Evolutionary conservation across 2,888 invertebrate species (phyloP), one percentile per base, ranked within the genome.

Genomic region (Luperina nickerlii): DNA sequence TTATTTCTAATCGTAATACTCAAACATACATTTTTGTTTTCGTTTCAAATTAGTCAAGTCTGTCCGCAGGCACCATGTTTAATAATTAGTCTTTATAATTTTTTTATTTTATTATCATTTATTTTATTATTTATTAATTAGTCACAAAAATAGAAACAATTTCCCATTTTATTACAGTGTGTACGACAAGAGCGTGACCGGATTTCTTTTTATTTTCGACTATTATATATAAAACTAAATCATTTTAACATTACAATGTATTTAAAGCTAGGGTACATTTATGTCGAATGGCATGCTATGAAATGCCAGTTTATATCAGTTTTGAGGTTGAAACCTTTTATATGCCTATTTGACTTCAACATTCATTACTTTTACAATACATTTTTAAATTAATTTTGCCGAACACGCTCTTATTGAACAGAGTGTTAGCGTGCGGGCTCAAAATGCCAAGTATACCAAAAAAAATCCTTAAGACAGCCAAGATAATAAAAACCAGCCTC

Each of bases 401-500:
- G 18, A 18, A 60, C 13, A 18, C 27, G 15, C 27, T 63, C 27
- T 63, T 63, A 1, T 20, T 32, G 15, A 4, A 65, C 32, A 11
- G 62, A 63, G 13, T 66, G 13, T 66, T 3, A 66, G 13, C 11
- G 3, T 38, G 32, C 11, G 27, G 60, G 5, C 42, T 74, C 60
- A 51, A 60, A 81, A 51, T 57, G 9, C 68, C 45, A 81, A 74
- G 51, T 24, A n/a, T 20, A n/a, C 65, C 27, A 78, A 9, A n/a
- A 51, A 51, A 72, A 72, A 51, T 13, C 42, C 42, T 27, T 38
- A 62, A 73, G 54, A 73, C 13, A 54, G 48, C 57, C 27, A 48
- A 63, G 69, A 63, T 74, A 82, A 73, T 76, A 85, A 79, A 79
- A 87, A 79, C 60, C 38, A 68, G 65, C 66, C 62, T 63, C 69